Evolutionary conservation across 2,797 vertebrate species (phyloP).

Genomic region (Neosalanx taihuensis): DNA sequence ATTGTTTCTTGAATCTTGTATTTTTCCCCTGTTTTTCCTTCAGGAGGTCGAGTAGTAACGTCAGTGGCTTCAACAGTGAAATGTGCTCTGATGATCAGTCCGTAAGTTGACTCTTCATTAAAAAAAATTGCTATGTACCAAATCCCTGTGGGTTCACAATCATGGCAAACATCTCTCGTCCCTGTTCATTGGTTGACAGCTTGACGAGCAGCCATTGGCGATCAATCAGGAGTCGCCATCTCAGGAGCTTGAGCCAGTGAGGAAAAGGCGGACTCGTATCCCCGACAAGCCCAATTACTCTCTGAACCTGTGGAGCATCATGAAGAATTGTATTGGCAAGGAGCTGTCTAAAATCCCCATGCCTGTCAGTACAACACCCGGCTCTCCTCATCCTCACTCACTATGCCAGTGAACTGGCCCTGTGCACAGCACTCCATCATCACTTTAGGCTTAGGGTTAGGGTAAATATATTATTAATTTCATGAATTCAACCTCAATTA

Average conservation of each 20-base stretch:
- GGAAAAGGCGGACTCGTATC: slow-evolving; percentile 83
- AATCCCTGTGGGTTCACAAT: neutral
- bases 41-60: slow-evolving; percentile 92
- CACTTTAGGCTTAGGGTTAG: too few species aligned
- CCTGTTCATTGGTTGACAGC: slow-evolving; percentile 40
- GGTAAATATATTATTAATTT: too few species aligned
- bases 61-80: slow-evolving; percentile 93
- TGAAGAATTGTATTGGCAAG: slow-evolving; percentile 99
- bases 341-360: slow-evolving; percentile 98
- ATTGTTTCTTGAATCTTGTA: slow-evolving; percentile 8
- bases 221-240: slow-evolving; percentile 76
- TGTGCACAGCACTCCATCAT: too few species aligned
- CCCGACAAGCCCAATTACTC: slow-evolving; percentile 98
- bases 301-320: slow-evolving; percentile 98
- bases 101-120: slow-evolving; percentile 64
- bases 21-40: slow-evolving; percentile 20
- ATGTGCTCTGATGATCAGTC: slow-evolving; percentile 90
- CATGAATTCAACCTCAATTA: too few species aligned
- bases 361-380: slow-evolving; percentile 84
- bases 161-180: neutral
- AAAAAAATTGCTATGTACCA: too few species aligned
- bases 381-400: neutral
- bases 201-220: slow-evolving; percentile 72
- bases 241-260: slow-evolving; percentile 78
- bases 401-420: too few species aligned